These are phyloP conservation scores for Temnopleurus reevesii DNA, from an alignment of 53 echinoderm and acorn worm species.

Conservation along the genomic window DNA sequence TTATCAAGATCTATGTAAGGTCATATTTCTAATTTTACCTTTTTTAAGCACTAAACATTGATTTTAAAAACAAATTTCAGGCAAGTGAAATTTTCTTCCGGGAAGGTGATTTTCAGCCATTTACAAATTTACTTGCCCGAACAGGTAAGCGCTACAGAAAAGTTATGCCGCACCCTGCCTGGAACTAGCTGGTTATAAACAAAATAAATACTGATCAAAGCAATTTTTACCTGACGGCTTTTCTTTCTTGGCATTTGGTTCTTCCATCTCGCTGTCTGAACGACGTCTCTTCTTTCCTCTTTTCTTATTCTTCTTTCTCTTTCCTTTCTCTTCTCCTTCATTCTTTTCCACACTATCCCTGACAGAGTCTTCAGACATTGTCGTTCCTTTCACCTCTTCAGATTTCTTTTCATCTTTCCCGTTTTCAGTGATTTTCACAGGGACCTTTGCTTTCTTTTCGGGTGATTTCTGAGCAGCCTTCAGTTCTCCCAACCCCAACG, in stretches of 20 bases:
- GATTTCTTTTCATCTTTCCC: not conserved
- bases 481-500: not conserved
- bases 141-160: no score
- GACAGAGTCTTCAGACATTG: not conserved
- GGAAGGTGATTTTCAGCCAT: no score
- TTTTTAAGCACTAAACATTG: no score
- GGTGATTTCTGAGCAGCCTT: not conserved
- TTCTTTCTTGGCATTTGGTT: constrained; percentile 42
- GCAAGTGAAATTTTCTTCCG: no score
- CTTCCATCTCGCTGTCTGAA: constrained; percentile 4
- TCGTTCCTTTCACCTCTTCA: not conserved
- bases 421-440: not conserved
- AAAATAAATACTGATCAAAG: no score
- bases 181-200: no score
- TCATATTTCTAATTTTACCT: no score
- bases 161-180: no score
- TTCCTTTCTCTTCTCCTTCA: not conserved
- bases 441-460: not conserved
- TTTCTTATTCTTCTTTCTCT: constrained; percentile 21
- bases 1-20: no score
- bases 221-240: constrained; percentile 15
- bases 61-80: no score
- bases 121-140: no score
- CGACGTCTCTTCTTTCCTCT: constrained; percentile 49
- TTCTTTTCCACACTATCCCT: not conserved